These are phyloP conservation scores for Scopus umbretta DNA, from an alignment of 2,113 vertebrate genomes.

Conservation along the genomic window DNA sequence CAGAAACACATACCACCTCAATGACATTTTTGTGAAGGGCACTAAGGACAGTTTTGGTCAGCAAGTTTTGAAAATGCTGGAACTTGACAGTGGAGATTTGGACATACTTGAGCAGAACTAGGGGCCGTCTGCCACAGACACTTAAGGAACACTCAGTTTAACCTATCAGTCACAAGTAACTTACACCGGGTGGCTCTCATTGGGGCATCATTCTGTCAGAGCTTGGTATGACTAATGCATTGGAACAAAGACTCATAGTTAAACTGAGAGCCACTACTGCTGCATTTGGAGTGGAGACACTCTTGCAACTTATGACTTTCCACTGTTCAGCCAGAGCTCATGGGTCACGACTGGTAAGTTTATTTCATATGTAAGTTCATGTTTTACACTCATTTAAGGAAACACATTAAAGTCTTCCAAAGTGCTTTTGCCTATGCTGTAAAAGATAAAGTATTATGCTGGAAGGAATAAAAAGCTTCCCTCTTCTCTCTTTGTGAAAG, in stretches of 20 bases:
- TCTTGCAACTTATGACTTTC: background rate
- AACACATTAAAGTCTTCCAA: background rate
- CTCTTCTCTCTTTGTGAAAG: background rate
- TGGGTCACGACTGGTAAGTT: background rate
- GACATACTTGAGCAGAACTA: background rate
- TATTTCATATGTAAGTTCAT: background rate
- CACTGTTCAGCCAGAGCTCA: background rate
- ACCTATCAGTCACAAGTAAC: background rate
- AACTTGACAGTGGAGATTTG: background rate
- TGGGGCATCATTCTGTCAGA: background rate
- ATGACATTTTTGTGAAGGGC: background rate
- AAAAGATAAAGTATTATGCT: background rate
- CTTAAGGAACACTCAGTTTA: background rate
- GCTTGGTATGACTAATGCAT: background rate
- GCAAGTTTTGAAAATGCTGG: background rate
- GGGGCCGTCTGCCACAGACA: background rate
- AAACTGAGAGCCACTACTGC: background rate
- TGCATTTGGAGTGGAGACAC: background rate
- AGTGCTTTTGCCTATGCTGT: background rate
- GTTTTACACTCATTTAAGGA: background rate
- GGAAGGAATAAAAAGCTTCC: background rate
- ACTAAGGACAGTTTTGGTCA: background rate
- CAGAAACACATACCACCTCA: background rate
- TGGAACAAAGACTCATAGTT: background rate
- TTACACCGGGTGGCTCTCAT: fast-evolving